These are phyloP conservation scores for Zaprionus obscuricornis DNA, from an alignment of 2,888 invertebrate species.

Conservation along the genomic window DNA sequence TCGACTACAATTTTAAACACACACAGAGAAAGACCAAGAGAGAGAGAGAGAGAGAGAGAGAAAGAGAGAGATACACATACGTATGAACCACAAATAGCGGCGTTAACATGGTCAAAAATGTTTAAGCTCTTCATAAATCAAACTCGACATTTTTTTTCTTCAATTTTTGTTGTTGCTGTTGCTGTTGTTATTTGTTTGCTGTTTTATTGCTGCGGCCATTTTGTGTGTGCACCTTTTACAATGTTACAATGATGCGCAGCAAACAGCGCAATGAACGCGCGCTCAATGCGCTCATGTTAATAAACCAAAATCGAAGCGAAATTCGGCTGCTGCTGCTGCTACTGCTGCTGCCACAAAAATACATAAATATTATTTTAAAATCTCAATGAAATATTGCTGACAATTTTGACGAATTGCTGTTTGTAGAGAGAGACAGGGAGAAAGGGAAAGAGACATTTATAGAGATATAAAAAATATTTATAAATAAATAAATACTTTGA, in stretches of 20 bases:
- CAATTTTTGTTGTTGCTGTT: too few species aligned
- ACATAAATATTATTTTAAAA: slow-evolving; percentile 70
- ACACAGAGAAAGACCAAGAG: too few species aligned
- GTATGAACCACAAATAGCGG: slow-evolving; percentile 54
- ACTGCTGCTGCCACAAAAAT: slow-evolving; percentile 34
- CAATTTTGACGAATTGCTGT: slow-evolving; percentile 60
- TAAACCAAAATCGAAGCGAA: slow-evolving; percentile 62
- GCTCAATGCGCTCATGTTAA: slow-evolving; percentile 58
- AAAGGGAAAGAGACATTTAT: too few species aligned
- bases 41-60: too few species aligned
- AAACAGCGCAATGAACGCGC: too few species aligned
- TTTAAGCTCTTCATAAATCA: slow-evolving; percentile 68
- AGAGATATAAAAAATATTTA: slow-evolving; percentile 22
- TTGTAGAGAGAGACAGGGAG: too few species aligned
- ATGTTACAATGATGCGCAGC: too few species aligned
- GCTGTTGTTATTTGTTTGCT: too few species aligned
- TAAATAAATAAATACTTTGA: slow-evolving; percentile 61
- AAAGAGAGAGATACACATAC: too few species aligned
- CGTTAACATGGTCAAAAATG: slow-evolving; percentile 60
- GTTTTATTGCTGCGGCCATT: slow-evolving; percentile 53
- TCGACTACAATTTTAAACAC: slow-evolving; percentile 47
- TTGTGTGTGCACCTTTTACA: slow-evolving; percentile 62
- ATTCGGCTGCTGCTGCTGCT: slow-evolving; percentile 31
- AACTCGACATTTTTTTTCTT: slow-evolving; percentile 49
- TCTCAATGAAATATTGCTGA: slow-evolving; percentile 67